Base-by-base conservation (phyloP, 2,888 invertebrate genomes). In the Reticulitermes lucifugus region DNA sequence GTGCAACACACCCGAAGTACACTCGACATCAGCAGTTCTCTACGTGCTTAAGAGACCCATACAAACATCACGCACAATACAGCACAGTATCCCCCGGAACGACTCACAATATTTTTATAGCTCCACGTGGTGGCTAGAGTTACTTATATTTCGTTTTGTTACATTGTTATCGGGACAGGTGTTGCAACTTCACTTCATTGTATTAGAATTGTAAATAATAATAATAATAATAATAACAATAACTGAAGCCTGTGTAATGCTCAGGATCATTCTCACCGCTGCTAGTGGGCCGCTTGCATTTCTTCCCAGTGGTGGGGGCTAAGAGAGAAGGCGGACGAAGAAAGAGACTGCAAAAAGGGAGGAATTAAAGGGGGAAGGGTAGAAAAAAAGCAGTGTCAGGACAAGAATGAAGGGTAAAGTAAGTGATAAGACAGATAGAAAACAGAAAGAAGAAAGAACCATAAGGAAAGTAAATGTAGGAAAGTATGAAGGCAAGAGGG, bases 91-190 rank as follows among this genome's bases (percentile, higher is more conserved):
- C 41, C 77, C 25, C 46, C 14, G 43, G 41, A 46, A 46, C n/a
- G 75, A 41, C 46, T 14, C 18, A n/a, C 21, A 77, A 46, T 77
- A 51, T 51, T 77, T 73, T 73, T 77, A 77, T 77, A 46, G 77
- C 46, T 7, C 73, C 73, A 73, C 35, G 73, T 41, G 35, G 41
- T 29, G 12, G 73, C 41, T 29, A 18, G 14, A 55, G 55, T 18
- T 55, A 43, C 77, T 77, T 77, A 77, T 46, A n/a, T 77, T 77
- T 43, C 77, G 77, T 46, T n/a, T 77, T 77, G n/a, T 77, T 77
- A 10, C 21, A 46, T 46, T n/a, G 73, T 77, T 77, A 77, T 77
- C 77, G 77, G 43, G 51, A 77, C 77, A 77, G 77, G 77, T 77
- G 77, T 77, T 46, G 77, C 46, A 77, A 46, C 46, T n/a, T 77